Base-by-base conservation (phyloP, 92 coral and sea anemone genomes). In the Palythoa caribaeorum region DNA sequence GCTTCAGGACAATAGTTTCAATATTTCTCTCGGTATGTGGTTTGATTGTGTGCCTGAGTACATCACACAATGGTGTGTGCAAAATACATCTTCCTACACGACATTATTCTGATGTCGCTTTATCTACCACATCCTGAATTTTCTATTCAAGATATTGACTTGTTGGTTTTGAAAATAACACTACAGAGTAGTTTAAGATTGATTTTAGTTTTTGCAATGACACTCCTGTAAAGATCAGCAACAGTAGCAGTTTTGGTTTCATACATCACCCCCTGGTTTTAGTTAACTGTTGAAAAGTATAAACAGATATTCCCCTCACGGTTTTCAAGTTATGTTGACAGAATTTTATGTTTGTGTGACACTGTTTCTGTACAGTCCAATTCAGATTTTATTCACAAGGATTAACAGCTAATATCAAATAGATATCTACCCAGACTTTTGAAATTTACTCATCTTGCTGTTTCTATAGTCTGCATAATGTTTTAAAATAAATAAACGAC, bases 1-100 rank as follows among this genome's bases (percentile, higher is more conserved):
- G 86, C 86, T 81, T 81, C 75, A 48, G 86, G 86, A 81, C 76
- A 81, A 81, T 81, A 81, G 76, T 81, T 81, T 81, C 50, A 66
- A 81, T 81, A 81, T 66, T 81, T 81, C 76, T 36, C 86, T 74
- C 86, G 44, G 86, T 81, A 81, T 81, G 86, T 65, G 86, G 86
- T 21, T 47, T 44, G 47, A 81, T 81, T 81, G 86, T 81, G 63
- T 48, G 60, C 6, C 75, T 65, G 62, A 68, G 86, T 81, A 55
- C 59, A 50, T 81, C 86, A 66, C 60, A 81, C 76, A 81, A 65
- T 81, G 76, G 13, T 79, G 55, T 65, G 59, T 81, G n/a, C 86
- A 81, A 59, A 81, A 50, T 6, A 38, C 86, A 81, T 81, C 47
- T 74, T 66, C 66, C 86, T 7, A 17, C 73, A 66, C 66, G 76